Evolutionary conservation across 2,797 vertebrate genomes (phyloP), one percentile per base, ranked within the genome.

Genomic region (Peromyscus aztecus): DNA sequence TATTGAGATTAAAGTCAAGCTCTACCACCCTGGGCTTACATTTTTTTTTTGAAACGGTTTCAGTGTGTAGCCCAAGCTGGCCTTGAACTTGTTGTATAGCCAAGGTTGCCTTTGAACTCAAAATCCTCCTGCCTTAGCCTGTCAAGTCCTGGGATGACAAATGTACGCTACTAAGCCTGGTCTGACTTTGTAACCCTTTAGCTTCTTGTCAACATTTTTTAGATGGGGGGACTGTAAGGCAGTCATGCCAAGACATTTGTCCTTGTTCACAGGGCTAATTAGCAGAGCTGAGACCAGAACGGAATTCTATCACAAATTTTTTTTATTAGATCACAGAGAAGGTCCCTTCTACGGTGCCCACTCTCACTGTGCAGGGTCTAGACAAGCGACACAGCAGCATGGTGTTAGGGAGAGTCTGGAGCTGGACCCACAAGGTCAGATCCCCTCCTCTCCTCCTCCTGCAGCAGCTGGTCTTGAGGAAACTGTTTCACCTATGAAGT

Each of bases 311-410:
- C 63, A n/a, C 77, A 59, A 92, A 43, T 37, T 46, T 75, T 40
- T 91, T 91, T 86, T 40, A 59, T 89, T 75, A 85, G 73, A 77
- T 89, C 67, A 55, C 59, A 91, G 86, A 82, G 14, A 31, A 59
- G 8, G 34, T 24, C 24, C 81, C 49, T 82, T 84, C 24, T 3
- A 31, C 14, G 31, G n/a, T 90, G 76, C n/a, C 73, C 34, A 31
- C 37, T 81, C 59, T 65, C 29, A 23, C 49, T 83, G 43, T 40
- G 34, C 34, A 94, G 67, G 3, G 1, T 69, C 73, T 10, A 34
- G 67, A 49, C 21, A 31, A 82, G 55, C 31, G 23, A 34, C 78
- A 71, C 21, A 83, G 43, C 1, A 29, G 40, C 52, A 81, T 9
- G 40, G 55, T 52, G 37, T 59, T 46, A 85, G 77, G 40, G 29